Evolutionary conservation across 2,113 vertebrate genomes (phyloP).

Genomic region (Ctenomys sociabilis): DNA sequence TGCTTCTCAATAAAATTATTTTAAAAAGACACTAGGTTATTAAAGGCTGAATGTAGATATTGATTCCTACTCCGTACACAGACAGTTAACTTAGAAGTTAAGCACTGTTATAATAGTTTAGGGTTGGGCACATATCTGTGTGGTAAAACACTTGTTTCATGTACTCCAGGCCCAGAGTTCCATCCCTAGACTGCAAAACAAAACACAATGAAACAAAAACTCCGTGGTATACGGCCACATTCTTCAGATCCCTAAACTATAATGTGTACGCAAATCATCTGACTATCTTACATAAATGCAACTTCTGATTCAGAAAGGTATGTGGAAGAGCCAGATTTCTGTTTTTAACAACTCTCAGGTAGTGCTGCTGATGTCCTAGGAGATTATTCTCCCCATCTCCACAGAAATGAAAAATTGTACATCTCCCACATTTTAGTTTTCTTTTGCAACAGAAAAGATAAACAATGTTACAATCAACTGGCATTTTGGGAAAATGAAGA

Average conservation of each 20-base stretch:
- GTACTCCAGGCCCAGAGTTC: neutral
- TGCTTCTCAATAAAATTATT: too few species aligned
- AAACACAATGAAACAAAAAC: neutral
- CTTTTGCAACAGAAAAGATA: neutral
- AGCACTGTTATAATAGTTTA: neutral
- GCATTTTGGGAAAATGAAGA: conserved; percentile 46
- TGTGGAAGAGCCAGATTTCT: neutral
- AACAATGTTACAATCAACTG: neutral
- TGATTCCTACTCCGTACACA: neutral
- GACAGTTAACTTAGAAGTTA: conserved; percentile 41
- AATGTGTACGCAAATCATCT: neutral
- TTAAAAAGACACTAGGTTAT: neutral
- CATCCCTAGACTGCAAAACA: neutral
- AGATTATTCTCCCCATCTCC: neutral
- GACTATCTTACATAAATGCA: conserved; percentile 45
- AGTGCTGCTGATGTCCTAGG: neutral
- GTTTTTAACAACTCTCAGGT: conserved; percentile 31
- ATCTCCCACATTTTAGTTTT: neutral
- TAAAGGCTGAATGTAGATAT: conserved; percentile 28
- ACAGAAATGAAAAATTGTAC: conserved; percentile 1
- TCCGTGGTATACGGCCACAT: neutral
- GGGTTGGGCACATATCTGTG: neutral
- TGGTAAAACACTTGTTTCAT: neutral
- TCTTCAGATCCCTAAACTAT: neutral
- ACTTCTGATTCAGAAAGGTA: conserved; percentile 5